A percentile compares a stretch with the other conserved stretches of the same genome.
Conservation (phyloP, 2,888 invertebrate genomes). For the Seladonia tumulorum region DNA sequence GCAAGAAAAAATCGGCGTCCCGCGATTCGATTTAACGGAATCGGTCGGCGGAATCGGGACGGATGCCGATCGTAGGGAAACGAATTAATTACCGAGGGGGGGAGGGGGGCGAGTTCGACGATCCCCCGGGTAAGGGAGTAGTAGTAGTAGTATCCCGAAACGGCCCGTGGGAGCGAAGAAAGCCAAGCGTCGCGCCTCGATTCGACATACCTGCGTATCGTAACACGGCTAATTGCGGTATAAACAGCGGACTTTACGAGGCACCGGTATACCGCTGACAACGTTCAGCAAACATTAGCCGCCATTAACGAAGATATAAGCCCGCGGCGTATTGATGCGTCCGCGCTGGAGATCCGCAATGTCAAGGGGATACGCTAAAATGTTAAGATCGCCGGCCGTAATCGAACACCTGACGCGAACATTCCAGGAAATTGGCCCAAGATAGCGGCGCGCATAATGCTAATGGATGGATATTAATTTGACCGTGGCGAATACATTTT, state of each 20-base stretch:
- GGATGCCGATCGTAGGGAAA: slow-evolving; percentile 15
- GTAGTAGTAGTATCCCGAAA: slow-evolving; percentile 17
- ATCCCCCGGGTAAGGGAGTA: neutral
- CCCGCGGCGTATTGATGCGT: slow-evolving; percentile 55
- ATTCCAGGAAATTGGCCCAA: slow-evolving; percentile 54
- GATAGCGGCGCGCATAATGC: slow-evolving; percentile 55
- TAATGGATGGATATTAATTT: slow-evolving; percentile 65
- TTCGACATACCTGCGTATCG: slow-evolving; percentile 72
- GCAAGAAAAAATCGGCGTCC: neutral
- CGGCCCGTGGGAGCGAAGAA: slow-evolving; percentile 41
- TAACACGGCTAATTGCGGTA: slow-evolving; percentile 81
- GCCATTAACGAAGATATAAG: slow-evolving; percentile 77
- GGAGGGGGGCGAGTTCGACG: slow-evolving; percentile 1
- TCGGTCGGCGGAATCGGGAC: neutral
- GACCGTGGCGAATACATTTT: slow-evolving; percentile 46
- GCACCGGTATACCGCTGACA: slow-evolving; percentile 77
- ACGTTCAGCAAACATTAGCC: slow-evolving; percentile 81
- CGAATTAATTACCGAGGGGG: slow-evolving; percentile 18
- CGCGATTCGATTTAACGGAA: neutral
- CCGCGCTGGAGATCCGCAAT: slow-evolving; percentile 39
- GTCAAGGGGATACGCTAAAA: slow-evolving; percentile 54
- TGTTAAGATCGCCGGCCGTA: slow-evolving; percentile 57
- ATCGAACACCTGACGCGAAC: slow-evolving; percentile 59
- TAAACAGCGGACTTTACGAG: slow-evolving; percentile 81
- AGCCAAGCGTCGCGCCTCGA: slow-evolving; percentile 49